Conservation (phyloP, 37 sponge, comb jelly and placozoan species). For the Aphrocallistes beatrix region DNA sequence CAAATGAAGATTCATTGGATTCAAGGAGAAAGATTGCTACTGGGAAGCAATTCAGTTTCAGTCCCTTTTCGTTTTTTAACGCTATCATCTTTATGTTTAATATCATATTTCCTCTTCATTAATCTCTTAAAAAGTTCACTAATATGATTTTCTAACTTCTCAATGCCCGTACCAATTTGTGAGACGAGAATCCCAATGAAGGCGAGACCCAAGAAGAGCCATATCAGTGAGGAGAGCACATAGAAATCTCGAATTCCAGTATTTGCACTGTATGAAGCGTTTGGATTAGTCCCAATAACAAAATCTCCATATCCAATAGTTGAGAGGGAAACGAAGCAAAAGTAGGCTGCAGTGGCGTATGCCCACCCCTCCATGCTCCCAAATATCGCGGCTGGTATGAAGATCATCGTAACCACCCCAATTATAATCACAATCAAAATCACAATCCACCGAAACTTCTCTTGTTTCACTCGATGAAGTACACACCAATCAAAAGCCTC, state of each 20-base stretch:
- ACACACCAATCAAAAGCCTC: neutral
- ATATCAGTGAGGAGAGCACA: neutral
- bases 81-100: too few relatives aligned
- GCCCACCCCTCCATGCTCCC: conserved; percentile 18
- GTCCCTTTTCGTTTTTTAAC: too few relatives aligned
- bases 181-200: conserved; percentile 4
- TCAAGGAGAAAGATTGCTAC: too few relatives aligned
- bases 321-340: conserved; percentile 21
- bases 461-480: neutral
- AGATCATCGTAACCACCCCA: neutral
- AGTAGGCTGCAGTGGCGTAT: conserved; percentile 1
- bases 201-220: conserved; percentile 22
- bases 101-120: too few relatives aligned
- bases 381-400: conserved; percentile 31
- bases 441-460: neutral
- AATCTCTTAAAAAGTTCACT: neutral
- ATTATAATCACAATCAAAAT: neutral
- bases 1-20: too few relatives aligned
- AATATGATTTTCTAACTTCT: neutral
- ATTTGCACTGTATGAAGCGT: neutral
- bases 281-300: conserved; percentile 19
- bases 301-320: conserved; percentile 40
- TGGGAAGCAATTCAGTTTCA: too few relatives aligned
- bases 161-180: neutral
- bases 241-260: neutral